phyloP scores from a whole-genome alignment of 2,113 vertebrate genomes.

The Takifugu bimaculatus region DNA sequence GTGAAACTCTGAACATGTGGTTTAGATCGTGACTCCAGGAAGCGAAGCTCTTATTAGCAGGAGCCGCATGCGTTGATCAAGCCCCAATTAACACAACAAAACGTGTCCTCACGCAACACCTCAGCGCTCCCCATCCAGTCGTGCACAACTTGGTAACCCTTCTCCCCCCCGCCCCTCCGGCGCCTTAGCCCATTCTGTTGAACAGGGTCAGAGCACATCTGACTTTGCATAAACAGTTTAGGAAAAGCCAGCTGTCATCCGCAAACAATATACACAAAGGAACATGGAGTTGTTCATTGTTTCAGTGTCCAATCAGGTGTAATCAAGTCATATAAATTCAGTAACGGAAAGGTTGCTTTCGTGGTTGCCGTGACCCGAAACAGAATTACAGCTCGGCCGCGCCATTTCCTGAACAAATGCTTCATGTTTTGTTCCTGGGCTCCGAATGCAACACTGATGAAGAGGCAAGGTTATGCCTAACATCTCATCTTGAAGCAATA shows the following conservation, averaged over 20 bases:
- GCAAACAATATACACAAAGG: conserved; percentile 25
- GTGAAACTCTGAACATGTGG: conserved; percentile 44
- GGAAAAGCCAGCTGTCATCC: conserved; percentile 39
- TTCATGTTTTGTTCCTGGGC: conserved; percentile 27
- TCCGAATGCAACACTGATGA: conserved; percentile 23
- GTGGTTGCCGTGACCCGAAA: conserved; percentile 22
- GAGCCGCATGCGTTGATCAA: conserved; percentile 2
- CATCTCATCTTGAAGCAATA: conserved; percentile 54
- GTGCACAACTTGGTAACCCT: conserved; percentile 24
- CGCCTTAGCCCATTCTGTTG: too few relatives aligned
- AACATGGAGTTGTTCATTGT: conserved; percentile 20
- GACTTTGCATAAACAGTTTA: conserved; percentile 47
- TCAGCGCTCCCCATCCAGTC: not conserved
- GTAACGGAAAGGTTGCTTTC: conserved; percentile 22
- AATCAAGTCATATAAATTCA: conserved; percentile 30
- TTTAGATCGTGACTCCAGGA: conserved; percentile 51
- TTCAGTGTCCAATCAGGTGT: conserved; percentile 28
- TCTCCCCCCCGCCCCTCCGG: not conserved
- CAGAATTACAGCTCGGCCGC: not conserved
- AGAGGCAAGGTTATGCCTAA: conserved; percentile 35
- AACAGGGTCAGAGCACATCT: not conserved
- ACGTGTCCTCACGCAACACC: conserved; percentile 17
- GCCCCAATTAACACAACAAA: not conserved
- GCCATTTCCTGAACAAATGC: conserved; percentile 10
- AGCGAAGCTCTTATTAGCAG: conserved; percentile 50